phyloP scores from a whole-genome alignment of 2,113 vertebrate genomes.

The Otis tarda region DNA sequence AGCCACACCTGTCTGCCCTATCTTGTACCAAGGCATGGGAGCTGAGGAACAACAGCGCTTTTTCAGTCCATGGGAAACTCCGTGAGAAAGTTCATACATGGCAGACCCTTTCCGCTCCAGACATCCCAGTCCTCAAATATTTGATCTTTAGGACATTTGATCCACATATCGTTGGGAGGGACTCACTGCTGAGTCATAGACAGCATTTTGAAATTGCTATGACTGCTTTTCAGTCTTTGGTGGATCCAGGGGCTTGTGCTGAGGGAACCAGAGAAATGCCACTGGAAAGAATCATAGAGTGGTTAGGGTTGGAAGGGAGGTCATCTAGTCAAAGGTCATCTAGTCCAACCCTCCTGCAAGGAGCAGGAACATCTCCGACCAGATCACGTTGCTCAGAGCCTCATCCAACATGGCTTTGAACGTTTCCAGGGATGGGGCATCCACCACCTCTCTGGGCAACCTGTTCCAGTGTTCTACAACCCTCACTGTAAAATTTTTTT shows the following conservation, averaged over 20 bases:
- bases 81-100: neutral
- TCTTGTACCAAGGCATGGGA: neutral
- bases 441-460: too few species aligned
- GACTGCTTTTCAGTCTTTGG: neutral
- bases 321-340: too few species aligned
- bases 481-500: too few species aligned
- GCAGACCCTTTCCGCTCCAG: neutral
- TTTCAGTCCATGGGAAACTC: neutral
- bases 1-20: constrained; percentile 39
- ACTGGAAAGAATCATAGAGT: neutral
- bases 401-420: too few species aligned
- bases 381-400: too few species aligned
- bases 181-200: neutral
- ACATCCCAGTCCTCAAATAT: neutral
- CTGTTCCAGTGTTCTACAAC: too few species aligned
- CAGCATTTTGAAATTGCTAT: neutral
- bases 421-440: too few species aligned
- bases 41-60: neutral
- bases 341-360: too few species aligned
- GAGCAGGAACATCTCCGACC: too few species aligned
- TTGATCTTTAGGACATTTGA: neutral
- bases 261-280: neutral
- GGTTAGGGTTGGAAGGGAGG: too few species aligned
- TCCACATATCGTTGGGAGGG: neutral
- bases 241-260: neutral